Evolutionary conservation across 2,888 invertebrate genomes (phyloP).

Genomic region (Melikaiella ostensackeni): DNA sequence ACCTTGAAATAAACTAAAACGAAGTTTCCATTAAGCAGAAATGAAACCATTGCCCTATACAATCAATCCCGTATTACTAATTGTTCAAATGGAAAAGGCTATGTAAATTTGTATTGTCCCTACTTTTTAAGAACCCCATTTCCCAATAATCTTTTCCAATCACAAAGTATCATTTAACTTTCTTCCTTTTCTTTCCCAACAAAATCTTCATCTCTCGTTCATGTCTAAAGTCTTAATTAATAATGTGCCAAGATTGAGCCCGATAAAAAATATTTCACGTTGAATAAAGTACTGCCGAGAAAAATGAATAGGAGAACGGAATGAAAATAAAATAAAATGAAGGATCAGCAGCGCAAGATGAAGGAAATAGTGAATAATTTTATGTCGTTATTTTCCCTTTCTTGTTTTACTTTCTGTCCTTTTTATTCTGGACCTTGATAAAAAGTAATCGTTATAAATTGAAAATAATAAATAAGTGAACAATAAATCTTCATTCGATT

Average conservation of each 20-base stretch:
- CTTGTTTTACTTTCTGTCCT: background rate
- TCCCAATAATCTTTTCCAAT: background rate
- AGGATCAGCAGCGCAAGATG: background rate
- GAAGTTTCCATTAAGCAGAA: background rate
- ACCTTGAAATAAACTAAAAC: background rate
- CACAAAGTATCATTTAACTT: constrained; percentile 30
- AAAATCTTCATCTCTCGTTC: constrained; percentile 9
- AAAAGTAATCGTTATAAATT: background rate
- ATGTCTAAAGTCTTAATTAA: constrained; percentile 23
- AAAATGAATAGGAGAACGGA: constrained; percentile 21
- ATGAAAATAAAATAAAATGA: background rate
- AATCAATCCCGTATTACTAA: background rate
- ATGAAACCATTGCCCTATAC: background rate
- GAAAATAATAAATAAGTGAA: background rate
- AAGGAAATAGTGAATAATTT: background rate
- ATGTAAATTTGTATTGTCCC: background rate
- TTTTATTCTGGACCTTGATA: too few species aligned
- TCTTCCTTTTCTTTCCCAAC: too few species aligned
- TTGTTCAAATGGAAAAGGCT: background rate
- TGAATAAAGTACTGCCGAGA: constrained; percentile 3
- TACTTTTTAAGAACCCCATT: background rate
- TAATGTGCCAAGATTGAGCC: constrained; percentile 6
- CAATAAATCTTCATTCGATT: background rate
- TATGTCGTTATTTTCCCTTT: background rate
- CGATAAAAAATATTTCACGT: constrained; percentile 6